A percentile compares a stretch with the other conserved stretches of the same genome.
Evolutionary conservation across 2,797 vertebrate species (phyloP).

Genomic region (Macrochelys suwanniensis): DNA sequence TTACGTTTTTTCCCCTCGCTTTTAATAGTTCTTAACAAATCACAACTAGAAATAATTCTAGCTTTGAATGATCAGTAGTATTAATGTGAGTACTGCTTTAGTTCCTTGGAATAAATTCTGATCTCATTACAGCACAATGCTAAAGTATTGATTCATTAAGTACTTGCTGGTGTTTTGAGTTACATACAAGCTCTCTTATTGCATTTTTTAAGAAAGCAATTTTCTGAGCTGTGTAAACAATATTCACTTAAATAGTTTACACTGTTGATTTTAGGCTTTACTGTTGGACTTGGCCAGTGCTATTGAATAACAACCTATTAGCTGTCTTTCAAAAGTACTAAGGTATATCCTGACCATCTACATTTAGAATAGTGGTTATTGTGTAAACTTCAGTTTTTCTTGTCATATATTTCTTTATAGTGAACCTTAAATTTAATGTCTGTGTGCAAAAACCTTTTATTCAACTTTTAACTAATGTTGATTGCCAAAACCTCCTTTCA

Average conservation of each 20-base stretch:
- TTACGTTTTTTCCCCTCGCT: not conserved
- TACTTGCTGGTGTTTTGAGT: not conserved
- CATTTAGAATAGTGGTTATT: not conserved
- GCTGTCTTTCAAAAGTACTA: not conserved
- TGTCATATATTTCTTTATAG: not conserved
- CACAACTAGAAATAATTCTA: not conserved
- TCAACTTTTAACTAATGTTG: not conserved
- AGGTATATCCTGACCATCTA: not conserved
- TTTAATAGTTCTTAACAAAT: not conserved
- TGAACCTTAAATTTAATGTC: not conserved
- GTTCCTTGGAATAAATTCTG: not conserved
- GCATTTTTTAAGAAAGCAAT: not conserved
- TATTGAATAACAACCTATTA: not conserved
- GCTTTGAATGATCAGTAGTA: not conserved
- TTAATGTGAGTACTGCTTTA: conserved; percentile 11
- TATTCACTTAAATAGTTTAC: not conserved
- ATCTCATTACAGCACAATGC: not conserved
- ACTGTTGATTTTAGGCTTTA: not conserved
- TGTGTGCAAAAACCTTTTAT: not conserved
- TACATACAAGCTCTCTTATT: not conserved
- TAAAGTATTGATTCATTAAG: not conserved
- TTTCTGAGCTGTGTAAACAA: not conserved
- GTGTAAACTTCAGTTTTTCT: not conserved
- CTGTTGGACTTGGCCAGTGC: not conserved
- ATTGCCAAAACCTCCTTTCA: not conserved